phyloP scores from a whole-genome alignment of 2,113 vertebrate genomes.

The Carassius carassius region DNA sequence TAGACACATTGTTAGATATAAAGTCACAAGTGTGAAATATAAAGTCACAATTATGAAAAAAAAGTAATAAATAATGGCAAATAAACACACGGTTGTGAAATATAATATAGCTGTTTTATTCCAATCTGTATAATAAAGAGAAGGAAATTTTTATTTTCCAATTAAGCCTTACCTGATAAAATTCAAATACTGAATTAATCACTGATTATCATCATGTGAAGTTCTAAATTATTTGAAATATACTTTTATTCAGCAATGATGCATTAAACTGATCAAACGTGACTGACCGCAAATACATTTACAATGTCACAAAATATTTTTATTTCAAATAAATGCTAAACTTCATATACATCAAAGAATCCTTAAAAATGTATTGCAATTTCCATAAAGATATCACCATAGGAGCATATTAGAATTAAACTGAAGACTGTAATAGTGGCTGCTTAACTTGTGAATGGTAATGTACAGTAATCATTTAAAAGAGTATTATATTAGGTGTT shows the following conservation, averaged over 20 bases:
- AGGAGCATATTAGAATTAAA: background rate
- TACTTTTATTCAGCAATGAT: background rate
- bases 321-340: too few species aligned
- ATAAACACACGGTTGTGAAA: too few species aligned
- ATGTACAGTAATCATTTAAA: background rate
- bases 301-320: too few species aligned
- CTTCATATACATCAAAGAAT: too few species aligned
- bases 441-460: background rate
- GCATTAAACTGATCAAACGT: too few species aligned
- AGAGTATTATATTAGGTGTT: background rate
- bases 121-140: background rate
- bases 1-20: too few species aligned
- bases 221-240: background rate
- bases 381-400: too few species aligned
- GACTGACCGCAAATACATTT: too few species aligned
- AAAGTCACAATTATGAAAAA: background rate
- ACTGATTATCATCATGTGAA: too few species aligned
- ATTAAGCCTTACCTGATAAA: background rate
- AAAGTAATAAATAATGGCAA: background rate
- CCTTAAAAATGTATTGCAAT: too few species aligned
- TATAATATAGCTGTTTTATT: background rate
- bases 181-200: too few species aligned
- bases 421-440: background rate
- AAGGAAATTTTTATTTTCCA: background rate
- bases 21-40: too few species aligned